phyloP scores from a whole-genome alignment of 1,140 invertebrate genomes.

The Drosophila sechellia region DNA sequence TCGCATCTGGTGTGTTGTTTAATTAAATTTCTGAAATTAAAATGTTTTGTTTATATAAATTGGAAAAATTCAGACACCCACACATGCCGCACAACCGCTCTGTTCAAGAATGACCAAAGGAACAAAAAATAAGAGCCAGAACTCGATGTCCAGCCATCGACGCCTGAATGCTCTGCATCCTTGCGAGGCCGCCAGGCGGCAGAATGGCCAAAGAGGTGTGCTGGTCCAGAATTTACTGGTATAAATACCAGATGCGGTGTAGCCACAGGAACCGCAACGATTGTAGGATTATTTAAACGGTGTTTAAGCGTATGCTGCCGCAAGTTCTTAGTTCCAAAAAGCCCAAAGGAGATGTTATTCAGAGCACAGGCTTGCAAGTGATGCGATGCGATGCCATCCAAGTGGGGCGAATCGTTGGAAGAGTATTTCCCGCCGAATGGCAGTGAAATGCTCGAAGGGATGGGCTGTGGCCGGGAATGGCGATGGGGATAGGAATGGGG shows the following conservation, averaged over 20 bases:
- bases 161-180: neutral
- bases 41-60: constrained; percentile 84
- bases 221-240: too few species aligned
- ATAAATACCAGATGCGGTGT: too few species aligned
- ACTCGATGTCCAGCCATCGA: neutral
- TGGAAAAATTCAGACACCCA: constrained; percentile 76
- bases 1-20: constrained; percentile 72
- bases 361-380: neutral
- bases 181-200: too few species aligned
- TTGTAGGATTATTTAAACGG: too few species aligned
- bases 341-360: too few species aligned
- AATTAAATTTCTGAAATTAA: constrained; percentile 85
- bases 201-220: too few species aligned
- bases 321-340: too few species aligned
- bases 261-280: too few species aligned
- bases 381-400: neutral
- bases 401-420: neutral
- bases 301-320: too few species aligned
- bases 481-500: neutral
- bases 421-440: neutral
- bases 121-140: constrained; percentile 2
- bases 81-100: constrained; percentile 43
- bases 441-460: neutral
- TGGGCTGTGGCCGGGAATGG: too few species aligned
- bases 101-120: constrained; percentile 39